These are phyloP conservation scores for Leuciscus idus DNA, from an alignment of 2,113 vertebrate species.

Conservation along the genomic window DNA sequence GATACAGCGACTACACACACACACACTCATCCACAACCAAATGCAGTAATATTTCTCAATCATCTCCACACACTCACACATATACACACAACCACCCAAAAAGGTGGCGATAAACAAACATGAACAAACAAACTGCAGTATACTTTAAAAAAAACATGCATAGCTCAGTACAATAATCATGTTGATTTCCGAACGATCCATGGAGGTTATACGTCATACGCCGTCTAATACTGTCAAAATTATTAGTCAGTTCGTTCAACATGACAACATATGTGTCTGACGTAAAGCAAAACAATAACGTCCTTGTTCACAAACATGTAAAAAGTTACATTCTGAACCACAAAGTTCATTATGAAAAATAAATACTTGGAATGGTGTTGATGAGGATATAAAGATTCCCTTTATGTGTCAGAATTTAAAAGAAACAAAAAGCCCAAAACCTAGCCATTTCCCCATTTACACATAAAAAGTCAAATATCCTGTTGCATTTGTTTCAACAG, in stretches of 20 bases:
- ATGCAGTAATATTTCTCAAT: neutral
- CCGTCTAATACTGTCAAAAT: constrained; percentile 40
- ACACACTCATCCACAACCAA: neutral
- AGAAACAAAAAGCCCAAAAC: constrained; percentile 53
- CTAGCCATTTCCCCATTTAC: constrained; percentile 54
- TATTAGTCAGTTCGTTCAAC: constrained; percentile 41
- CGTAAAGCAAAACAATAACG: constrained; percentile 74
- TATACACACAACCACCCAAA: constrained; percentile 66
- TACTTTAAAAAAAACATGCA: constrained; percentile 72
- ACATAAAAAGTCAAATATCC: constrained; percentile 79
- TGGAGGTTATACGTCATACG: constrained; percentile 55
- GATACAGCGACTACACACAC: constrained; percentile 42
- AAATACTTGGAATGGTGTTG: constrained; percentile 95
- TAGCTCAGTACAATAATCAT: constrained; percentile 72
- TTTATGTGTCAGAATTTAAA: constrained; percentile 49
- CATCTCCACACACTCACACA: constrained; percentile 25
- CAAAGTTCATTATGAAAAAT: constrained; percentile 90
- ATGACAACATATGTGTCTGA: constrained; percentile 59
- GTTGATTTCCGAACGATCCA: constrained; percentile 55
- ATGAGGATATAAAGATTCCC: constrained; percentile 75
- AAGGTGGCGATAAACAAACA: constrained; percentile 69
- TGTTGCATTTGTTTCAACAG: constrained; percentile 74
- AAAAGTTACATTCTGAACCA: constrained; percentile 99
- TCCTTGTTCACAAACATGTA: constrained; percentile 72
- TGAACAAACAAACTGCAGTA: constrained; percentile 62